phyloP scores from a whole-genome alignment of 1,140 invertebrate species.

The Nomia melanderi region DNA sequence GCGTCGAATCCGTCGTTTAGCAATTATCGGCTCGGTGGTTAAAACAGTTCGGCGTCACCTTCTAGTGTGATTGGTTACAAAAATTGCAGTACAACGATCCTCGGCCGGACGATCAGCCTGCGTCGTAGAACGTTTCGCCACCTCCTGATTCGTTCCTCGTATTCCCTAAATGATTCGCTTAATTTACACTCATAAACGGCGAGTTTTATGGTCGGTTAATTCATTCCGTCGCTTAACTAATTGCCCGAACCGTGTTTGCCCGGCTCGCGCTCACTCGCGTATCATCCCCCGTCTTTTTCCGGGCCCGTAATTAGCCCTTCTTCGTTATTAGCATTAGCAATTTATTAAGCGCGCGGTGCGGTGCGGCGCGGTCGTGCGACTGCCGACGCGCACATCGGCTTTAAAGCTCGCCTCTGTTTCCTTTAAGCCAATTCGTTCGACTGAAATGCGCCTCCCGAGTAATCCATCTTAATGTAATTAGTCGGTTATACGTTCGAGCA shows the following conservation, averaged over 20 bases:
- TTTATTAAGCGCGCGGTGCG: constrained; percentile 27
- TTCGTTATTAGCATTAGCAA: constrained; percentile 46
- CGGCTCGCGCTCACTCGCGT: not conserved
- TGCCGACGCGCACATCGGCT: constrained; percentile 43
- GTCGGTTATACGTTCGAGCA: constrained; percentile 51
- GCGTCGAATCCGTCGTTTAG: too few species aligned
- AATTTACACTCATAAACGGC: constrained; percentile 43
- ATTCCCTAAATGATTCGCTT: constrained; percentile 37
- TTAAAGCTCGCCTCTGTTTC: constrained; percentile 47
- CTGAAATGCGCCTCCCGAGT: constrained; percentile 54
- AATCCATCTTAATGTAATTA: constrained; percentile 65
- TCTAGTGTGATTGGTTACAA: too few species aligned
- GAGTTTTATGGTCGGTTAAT: constrained; percentile 39
- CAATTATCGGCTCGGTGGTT: too few species aligned
- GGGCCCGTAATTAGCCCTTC: constrained; percentile 30
- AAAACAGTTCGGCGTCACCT: too few species aligned
- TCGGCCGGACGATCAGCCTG: too few species aligned
- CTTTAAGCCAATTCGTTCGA: constrained; percentile 57
- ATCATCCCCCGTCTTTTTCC: constrained; percentile 34
- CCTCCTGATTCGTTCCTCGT: constrained; percentile 1
- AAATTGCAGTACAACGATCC: too few species aligned
- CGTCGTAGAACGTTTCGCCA: too few species aligned
- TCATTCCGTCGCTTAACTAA: constrained; percentile 48
- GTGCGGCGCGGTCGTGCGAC: not conserved
- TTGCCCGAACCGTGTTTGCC: constrained; percentile 33